Evolutionary conservation across 2,888 invertebrate genomes (phyloP).

Genomic region (Myathropa florea): DNA sequence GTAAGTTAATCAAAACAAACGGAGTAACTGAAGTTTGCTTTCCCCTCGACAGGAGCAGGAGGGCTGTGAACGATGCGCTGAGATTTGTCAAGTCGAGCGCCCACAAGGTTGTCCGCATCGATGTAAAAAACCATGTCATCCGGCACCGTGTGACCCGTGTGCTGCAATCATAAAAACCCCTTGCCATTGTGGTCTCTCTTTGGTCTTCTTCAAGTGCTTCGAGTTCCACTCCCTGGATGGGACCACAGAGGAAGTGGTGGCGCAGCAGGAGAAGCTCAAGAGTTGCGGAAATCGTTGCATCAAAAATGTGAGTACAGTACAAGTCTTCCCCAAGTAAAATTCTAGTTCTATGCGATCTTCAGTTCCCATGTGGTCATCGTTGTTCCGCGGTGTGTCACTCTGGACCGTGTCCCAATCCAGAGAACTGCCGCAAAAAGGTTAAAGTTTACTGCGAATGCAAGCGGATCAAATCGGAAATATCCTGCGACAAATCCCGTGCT

Average conservation of each 20-base stretch:
- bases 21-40: neutral
- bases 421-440: conserved; percentile 89
- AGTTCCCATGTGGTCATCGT: conserved; percentile 93
- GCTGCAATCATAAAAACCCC: conserved; percentile 85
- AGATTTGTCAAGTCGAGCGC: conserved; percentile 84
- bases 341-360: conserved; percentile 32
- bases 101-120: conserved; percentile 89
- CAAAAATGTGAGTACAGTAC: conserved; percentile 84
- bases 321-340: neutral
- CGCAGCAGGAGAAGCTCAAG: conserved; percentile 74
- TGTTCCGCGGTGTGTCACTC: conserved; percentile 88
- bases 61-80: conserved; percentile 83
- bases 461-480: conserved; percentile 87
- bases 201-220: conserved; percentile 88
- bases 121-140: conserved; percentile 87
- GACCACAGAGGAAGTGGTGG: conserved; percentile 78
- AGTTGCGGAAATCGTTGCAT: conserved; percentile 93
- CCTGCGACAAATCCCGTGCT: conserved; percentile 84
- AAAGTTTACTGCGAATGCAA: conserved; percentile 90
- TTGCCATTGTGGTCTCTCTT: conserved; percentile 92
- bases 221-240: conserved; percentile 84
- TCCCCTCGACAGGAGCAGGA: conserved; percentile 77
- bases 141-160: conserved; percentile 89
- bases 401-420: conserved; percentile 85
- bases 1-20: neutral